Conservation (phyloP, 2,888 invertebrate species). For the Sacculina carcini region DNA sequence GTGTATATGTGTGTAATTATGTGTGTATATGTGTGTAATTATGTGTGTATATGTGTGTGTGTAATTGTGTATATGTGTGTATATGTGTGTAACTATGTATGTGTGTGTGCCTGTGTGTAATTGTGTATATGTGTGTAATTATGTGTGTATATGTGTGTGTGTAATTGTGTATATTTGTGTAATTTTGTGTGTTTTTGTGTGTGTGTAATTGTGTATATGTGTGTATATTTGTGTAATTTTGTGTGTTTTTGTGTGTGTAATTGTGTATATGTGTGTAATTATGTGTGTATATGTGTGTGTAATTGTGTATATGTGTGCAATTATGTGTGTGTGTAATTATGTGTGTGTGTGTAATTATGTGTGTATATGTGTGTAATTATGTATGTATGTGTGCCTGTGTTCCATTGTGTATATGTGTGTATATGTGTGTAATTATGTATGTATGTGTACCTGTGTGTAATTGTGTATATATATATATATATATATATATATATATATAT, state of each 20-base stretch:
- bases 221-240: conserved; percentile 12
- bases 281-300: neutral
- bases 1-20: too few relatives aligned
- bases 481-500: conserved; percentile 13
- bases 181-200: conserved; percentile 9
- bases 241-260: conserved; percentile 11
- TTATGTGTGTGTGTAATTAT: too few relatives aligned
- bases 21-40: too few relatives aligned
- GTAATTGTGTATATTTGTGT: conserved; percentile 10
- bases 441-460: conserved; percentile 11
- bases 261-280: conserved; percentile 5
- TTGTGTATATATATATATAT: conserved; percentile 12
- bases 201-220: conserved; percentile 12
- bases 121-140: too few relatives aligned
- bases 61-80: conserved; percentile 11
- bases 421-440: conserved; percentile 12
- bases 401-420: too few relatives aligned
- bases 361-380: too few relatives aligned
- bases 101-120: too few relatives aligned
- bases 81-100: too few relatives aligned
- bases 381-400: conserved; percentile 9
- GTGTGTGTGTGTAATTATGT: too few relatives aligned
- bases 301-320: conserved; percentile 4
- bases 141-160: too few relatives aligned
- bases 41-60: too few relatives aligned